Base-by-base conservation (phyloP, 2,797 vertebrate genomes). In the Gambelia wislizenii region DNA sequence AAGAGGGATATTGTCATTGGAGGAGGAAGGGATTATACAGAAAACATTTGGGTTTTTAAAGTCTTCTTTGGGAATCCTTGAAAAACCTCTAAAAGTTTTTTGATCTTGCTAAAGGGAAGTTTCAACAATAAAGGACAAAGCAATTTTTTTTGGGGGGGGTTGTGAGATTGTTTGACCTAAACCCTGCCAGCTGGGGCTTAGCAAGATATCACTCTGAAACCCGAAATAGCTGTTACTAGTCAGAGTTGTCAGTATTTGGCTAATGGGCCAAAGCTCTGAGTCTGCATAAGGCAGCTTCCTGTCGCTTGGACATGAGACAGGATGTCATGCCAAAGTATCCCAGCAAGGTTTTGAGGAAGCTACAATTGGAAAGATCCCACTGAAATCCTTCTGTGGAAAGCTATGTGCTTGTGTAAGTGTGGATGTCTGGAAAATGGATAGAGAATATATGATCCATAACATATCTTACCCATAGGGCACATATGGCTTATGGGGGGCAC, bases 401-500 rank as follows among this genome's bases (percentile, higher is more conserved):
- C 75, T 77, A 14, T 33, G 27, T 49, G 8, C 49, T 49, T 77
- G 75, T 74, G 44, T 64, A 64, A 64, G 25, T 33, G 61, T 67
- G 61, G 10, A 2, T 9, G 7, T 67, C 61, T 67, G 75, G 25
- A 30, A 77, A 20, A 74, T 36, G 4, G 42, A 79, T 3, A 36
- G 14, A 25, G 25, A 25, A 59, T 18, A 49, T 3, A 10, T 39
- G 14, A 56, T 56, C 16, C n/a, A 8, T 79, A 49, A 25, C 47
- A 25, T 9, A 70, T 85, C 47, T 16, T 18, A n/a, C 16, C 61
- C 5, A 12, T 0, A 54, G 54, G 83, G 4, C 56, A 0, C 4
- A 20, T 72, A 39, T 77, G n/a, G 85, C 56, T 44, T 18, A 86
- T 75, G 69, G 88, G 83, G n/a, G 83, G 36, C 87, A 86, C 18